Evolutionary conservation across 2,797 vertebrate genomes (phyloP).

Genomic region (Pangasius mekongensis): DNA sequence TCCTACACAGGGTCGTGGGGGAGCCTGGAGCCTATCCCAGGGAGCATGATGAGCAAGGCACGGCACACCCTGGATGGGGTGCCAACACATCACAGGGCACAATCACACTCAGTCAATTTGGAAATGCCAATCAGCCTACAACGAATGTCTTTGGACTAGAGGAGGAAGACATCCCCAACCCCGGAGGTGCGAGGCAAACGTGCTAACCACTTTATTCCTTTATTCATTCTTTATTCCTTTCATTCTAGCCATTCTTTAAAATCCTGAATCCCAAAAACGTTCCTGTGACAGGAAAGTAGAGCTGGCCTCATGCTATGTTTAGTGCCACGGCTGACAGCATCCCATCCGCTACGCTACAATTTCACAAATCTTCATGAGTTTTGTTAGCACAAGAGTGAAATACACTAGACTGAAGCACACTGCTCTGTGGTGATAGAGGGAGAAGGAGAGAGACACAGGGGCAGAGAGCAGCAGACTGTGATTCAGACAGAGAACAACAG

Average conservation of each 20-base stretch:
- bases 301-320: neutral
- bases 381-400: neutral
- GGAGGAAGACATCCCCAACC: no score
- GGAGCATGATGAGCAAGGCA: no score
- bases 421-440: neutral
- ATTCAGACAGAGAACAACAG: slow-evolving; percentile 24
- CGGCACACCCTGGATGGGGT: no score
- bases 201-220: no score
- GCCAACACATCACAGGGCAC: no score
- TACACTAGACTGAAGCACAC: neutral
- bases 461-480: slow-evolving; percentile 18
- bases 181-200: no score
- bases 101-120: no score
- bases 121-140: no score
- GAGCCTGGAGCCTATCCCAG: no score
- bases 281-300: neutral
- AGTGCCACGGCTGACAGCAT: neutral
- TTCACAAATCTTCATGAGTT: neutral
- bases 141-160: no score
- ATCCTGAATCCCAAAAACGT: neutral
- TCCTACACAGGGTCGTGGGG: no score
- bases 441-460: neutral
- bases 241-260: neutral
- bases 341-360: neutral
- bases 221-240: no score